Evolutionary conservation across 1,140 invertebrate genomes (phyloP), one percentile per base, ranked within the genome.

Genomic region (Euura lappo): DNA sequence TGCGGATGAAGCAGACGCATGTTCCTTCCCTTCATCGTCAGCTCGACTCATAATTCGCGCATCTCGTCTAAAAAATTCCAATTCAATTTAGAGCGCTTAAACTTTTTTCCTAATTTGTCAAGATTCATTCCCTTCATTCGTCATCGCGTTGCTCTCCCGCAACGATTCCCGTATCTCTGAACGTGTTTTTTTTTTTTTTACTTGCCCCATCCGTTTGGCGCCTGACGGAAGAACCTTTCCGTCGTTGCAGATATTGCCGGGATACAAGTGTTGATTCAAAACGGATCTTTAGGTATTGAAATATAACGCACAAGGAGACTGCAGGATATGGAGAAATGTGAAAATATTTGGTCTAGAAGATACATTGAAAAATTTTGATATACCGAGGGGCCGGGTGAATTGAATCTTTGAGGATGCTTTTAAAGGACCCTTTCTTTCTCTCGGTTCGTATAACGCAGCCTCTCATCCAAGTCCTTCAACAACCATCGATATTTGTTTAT

Each of bases 301-400:
- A 28, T 28, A 28, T 28, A 28, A 0, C 28, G 28, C 28, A 28
- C 51, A n/a, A 6, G 51, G 51, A 6, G 8, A n/a, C 51, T n/a
- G 51, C 51, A 60, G 51, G 51, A 60, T 60, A 60, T 60, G 51
- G 51, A n/a, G 13, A 60, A 60, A 60, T 60, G 51, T 60, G 51
- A 60, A 60, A 60, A 60, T 60, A 60, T 60, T 60, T 60, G 51
- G 51, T 60, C 51, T 60, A n/a, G 51, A 60, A 60, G 51, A 60
- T 8, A 60, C 10, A 60, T 60, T n/a, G 51, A 60, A 60, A 60
- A 60, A 5, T 8, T 8, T 8, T 60, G 51, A 60, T 60, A n/a
- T 60, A 8, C 8, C 51, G 51, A 11, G 10, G 51, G 8, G 51
- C 6, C 3, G 51, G 3, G 8, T 60, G 51, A 60, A 60, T 60